Evolutionary conservation across 35 echinoderm and acorn worm genomes (phyloP), one percentile per base, ranked within the genome.

Genomic region (Patiria miniata): DNA sequence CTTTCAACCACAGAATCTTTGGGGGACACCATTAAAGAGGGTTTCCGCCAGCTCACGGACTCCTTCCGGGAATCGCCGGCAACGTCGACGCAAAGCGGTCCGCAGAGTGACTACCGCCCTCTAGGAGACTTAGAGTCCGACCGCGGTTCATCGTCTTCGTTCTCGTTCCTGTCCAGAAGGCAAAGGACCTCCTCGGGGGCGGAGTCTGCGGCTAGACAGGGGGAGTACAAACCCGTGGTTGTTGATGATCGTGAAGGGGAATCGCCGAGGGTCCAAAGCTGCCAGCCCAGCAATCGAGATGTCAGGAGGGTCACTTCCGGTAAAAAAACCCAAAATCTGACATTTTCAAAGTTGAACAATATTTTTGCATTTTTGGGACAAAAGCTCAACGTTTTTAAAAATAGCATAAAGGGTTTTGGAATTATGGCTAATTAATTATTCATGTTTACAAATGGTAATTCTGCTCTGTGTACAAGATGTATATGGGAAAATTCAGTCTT

Each of bases 1-100:
- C 12, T 4, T 6, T 47, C 42, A 6, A 18, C 47, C 40, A 78
- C 37, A 86, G 59, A 86, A 50, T 69, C 84, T 23, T 86, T 68
- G 40, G 68, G 56, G 37, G 58, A 86, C 37, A 54, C 53, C 34
- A 30, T 84, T 56, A 84, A 84, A 84, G 59, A 30, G 52, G 82
- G 82, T 2, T 38, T 84, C 33, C 82, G 56, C 19, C 82, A 84
- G 36, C 28, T 84, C 21, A 36, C 51, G 19, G 82, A 60, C 5
- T 55, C 44, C 32, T 84, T 84, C 54, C 82, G 33, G 34, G 52
- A 84, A 56, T 36, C 53, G 23, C 17, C 19, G 52, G 37, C 23
- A 60, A 16, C 36, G 8, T 9, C 18, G 30, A 56, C 16, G 1
- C 52, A 33, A 18, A 40, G 19, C 29, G 21, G 26, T 18, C 26